A percentile compares a stretch with the other conserved stretches of the same genome.
phyloP scores from a whole-genome alignment of 2,113 vertebrate genomes.

The Trochalopteron elliotii region DNA sequence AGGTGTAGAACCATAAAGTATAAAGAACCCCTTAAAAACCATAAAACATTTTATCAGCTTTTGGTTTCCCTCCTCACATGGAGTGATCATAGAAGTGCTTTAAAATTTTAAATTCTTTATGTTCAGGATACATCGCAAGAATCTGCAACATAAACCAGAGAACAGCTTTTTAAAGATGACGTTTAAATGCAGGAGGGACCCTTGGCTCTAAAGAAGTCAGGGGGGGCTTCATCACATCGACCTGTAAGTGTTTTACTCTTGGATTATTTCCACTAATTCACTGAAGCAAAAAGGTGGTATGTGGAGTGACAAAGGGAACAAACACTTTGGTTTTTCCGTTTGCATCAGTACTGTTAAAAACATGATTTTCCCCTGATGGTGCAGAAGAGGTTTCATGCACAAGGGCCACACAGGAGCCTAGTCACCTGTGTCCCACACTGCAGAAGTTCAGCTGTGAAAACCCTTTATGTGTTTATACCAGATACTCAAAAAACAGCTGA shows the following conservation, averaged over 20 bases:
- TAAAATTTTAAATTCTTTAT: neutral
- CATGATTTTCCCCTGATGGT: neutral
- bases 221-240: neutral
- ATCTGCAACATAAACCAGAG: neutral
- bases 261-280: neutral
- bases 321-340: neutral
- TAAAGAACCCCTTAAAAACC: neutral
- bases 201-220: neutral
- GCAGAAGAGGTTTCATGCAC: neutral
- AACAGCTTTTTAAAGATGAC: neutral
- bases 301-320: neutral
- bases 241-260: neutral
- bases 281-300: neutral
- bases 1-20: neutral
- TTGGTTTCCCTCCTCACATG: neutral
- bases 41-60: neutral
- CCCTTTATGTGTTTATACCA: neutral
- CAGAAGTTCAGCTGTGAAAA: neutral
- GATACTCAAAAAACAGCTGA: neutral
- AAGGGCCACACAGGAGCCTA: neutral
- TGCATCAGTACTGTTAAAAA: neutral
- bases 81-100: neutral
- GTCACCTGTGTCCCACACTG: neutral
- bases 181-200: neutral
- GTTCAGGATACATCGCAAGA: accelerated